Base-by-base conservation (phyloP, 2,888 invertebrate species). In the Protonemura montana region DNA sequence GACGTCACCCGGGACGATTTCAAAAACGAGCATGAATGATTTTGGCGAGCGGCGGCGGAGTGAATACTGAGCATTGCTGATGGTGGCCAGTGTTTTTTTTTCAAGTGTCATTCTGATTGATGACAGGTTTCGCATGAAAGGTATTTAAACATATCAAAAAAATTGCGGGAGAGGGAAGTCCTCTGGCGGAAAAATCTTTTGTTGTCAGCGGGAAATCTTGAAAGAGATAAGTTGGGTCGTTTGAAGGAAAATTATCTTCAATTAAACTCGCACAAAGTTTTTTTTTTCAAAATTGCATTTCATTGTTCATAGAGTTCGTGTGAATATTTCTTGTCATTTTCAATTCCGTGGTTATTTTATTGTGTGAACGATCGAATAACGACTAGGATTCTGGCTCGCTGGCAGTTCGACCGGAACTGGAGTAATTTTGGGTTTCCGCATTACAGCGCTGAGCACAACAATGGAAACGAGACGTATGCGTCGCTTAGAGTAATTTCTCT, bases 1-100 rank as follows among this genome's bases (percentile, higher is more conserved):
- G 81, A 81, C 81, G 81, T 81, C 81, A 81, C 30, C n/a, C 30
- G 30, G 30, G 81, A 26, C 26, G n/a, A 16, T 28, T 78, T 78
- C 26, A 26, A 78, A 78, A 78, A 59, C 59, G 59, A 59, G 59
- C 59, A 59, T 21, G 59, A 59, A 3, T 10, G 21, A 59, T 10
- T 59, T 59, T 3, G 7, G 59, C 59, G 16, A 16, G 59, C 59
- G 59, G 21, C 59, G 13, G 13, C 13, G 59, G 13, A 21, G 13
- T 10, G 59, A 59, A 59, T 59, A 59, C 16, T 59, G 59, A 21
- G 7, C 16, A 10, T 59, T 59, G 59, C 16, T 21, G 59, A 2
- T 21, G 59, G 21, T 7, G 2, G 59, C 21, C 1, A 1, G 16
- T 21, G 59, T 59, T 10, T 3, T 59, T 59, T 3, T 59, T 59